A percentile compares a stretch with the other conserved stretches of the same genome.
These are phyloP conservation scores for Sorex araneus DNA, from an alignment of 2,113 vertebrate genomes.

Conservation along the genomic window DNA sequence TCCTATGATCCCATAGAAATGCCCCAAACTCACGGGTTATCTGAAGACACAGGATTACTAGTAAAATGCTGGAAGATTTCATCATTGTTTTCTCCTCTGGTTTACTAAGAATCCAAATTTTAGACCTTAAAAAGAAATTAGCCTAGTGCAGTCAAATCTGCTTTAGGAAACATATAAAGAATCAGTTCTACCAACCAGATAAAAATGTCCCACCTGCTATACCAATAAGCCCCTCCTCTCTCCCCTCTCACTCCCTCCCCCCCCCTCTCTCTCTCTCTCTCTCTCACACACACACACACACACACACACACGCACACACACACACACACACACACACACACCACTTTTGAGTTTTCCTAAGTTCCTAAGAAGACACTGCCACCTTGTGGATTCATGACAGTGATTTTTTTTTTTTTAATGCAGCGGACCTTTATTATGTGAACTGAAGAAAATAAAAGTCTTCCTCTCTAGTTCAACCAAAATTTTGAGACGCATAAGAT, in stretches of 20 bases:
- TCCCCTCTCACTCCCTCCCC: not conserved
- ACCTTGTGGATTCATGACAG: conserved; percentile 55
- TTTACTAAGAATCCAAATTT: conserved; percentile 25
- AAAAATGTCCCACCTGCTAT: not conserved
- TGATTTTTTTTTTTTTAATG: not conserved
- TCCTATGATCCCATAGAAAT: not conserved
- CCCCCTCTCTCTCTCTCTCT: not conserved
- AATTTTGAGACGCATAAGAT: not conserved
- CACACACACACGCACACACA: not conserved
- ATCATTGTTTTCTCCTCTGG: not conserved
- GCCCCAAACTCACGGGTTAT: conserved; percentile 63
- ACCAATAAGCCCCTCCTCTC: not conserved
- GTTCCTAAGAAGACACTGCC: conserved; percentile 62
- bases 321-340: not conserved
- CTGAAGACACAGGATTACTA: conserved; percentile 65
- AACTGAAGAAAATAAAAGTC: not conserved
- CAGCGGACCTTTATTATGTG: not conserved
- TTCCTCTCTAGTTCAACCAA: not conserved
- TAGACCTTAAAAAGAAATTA: not conserved
- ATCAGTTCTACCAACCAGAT: not conserved
- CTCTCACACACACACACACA: not conserved
- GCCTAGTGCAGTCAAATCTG: not conserved
- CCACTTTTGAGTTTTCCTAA: not conserved
- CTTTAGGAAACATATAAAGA: conserved; percentile 5
- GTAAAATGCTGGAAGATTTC: not conserved